Evolutionary conservation across 2,797 vertebrate species (phyloP).

Genomic region (Dendrocincla tyrannina): DNA sequence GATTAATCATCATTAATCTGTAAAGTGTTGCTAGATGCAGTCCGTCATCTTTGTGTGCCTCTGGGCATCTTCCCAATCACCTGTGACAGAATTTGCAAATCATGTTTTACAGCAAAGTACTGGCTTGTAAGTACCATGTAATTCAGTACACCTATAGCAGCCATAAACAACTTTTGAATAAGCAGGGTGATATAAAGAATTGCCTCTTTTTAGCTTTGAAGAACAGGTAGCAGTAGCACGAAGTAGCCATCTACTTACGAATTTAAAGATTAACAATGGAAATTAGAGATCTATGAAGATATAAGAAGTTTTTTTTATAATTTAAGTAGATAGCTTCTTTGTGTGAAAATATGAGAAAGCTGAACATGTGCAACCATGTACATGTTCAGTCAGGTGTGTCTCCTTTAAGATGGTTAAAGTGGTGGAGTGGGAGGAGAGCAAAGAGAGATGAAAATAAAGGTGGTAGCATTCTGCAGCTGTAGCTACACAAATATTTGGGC

Average conservation of each 20-base stretch:
- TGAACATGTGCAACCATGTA: background rate
- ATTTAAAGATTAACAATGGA: background rate
- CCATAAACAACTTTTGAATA: background rate
- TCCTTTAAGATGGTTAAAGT: background rate
- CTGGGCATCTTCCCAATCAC: background rate
- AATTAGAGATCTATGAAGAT: background rate
- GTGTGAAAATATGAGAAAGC: background rate
- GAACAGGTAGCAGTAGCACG: background rate
- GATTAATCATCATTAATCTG: background rate
- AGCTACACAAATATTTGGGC: background rate
- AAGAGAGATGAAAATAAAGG: background rate
- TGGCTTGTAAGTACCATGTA: background rate
- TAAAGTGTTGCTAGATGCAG: background rate
- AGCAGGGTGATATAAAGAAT: background rate
- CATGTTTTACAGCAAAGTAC: background rate
- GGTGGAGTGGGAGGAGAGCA: background rate
- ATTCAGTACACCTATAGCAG: background rate
- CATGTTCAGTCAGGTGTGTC: background rate
- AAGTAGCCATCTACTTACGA: background rate
- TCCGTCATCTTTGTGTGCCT: background rate
- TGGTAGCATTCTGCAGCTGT: background rate
- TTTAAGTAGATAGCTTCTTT: background rate
- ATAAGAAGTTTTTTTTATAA: background rate
- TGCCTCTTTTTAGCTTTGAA: background rate
- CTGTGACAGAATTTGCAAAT: background rate